Percentiles rank a stretch among this genome's conserved stretches.
Evolutionary conservation across 2,888 invertebrate genomes (phyloP).

Genomic region (Dynastes tityus): DNA sequence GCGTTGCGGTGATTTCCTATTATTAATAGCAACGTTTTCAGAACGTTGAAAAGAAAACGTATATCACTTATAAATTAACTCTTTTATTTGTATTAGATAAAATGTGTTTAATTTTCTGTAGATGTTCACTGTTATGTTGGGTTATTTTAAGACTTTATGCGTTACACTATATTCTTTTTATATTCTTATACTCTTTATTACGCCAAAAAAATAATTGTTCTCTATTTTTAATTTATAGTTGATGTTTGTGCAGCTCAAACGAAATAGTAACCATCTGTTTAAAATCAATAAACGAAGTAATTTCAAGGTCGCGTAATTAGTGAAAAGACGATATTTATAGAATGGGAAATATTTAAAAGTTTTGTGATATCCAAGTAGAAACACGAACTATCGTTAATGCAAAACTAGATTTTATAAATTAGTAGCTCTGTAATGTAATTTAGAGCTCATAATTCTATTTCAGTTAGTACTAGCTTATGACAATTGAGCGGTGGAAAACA

Average conservation of each 20-base stretch:
- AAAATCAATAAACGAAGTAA: conserved; percentile 45
- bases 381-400: not conserved
- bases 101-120: conserved; percentile 11
- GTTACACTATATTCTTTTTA: conserved; percentile 28
- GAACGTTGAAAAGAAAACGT: conserved; percentile 26
- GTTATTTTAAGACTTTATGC: conserved; percentile 34
- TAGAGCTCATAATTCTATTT: too few species aligned
- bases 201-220: conserved; percentile 20
- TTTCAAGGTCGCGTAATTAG: conserved; percentile 41
- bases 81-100: conserved; percentile 43
- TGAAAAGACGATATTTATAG: conserved; percentile 38
- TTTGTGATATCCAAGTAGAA: not conserved
- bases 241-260: conserved; percentile 8
- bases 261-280: conserved; percentile 36
- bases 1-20: conserved; percentile 43
- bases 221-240: conserved; percentile 22
- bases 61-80: conserved; percentile 25
- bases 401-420: not conserved
- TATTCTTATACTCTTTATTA: conserved; percentile 15
- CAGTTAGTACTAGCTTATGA: too few species aligned
- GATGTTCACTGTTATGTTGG: conserved; percentile 8
- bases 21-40: conserved; percentile 24
- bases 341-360: conserved; percentile 16
- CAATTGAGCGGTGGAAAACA: too few species aligned
- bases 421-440: not conserved